Evolutionary conservation across 2,888 invertebrate genomes (phyloP).

Genomic region (Dinocampus coccinellae): DNA sequence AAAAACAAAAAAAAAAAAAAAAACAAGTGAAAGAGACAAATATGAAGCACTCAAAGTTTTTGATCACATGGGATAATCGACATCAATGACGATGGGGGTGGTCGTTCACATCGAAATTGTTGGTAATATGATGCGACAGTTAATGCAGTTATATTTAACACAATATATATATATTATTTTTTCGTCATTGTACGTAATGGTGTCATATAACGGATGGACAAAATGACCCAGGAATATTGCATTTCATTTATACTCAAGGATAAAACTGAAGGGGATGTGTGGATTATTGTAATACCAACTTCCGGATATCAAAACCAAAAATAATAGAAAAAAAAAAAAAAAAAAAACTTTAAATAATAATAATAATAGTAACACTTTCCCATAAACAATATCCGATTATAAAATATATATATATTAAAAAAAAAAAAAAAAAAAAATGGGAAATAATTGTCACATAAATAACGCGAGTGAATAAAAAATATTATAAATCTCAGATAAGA

Average conservation of each 20-base stretch:
- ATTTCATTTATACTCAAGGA: conserved; percentile 54
- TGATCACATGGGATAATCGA: background rate
- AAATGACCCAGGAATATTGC: conserved; percentile 57
- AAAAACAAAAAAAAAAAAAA: background rate
- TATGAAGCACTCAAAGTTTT: conserved; percentile 31
- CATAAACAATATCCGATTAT: background rate
- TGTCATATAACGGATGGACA: conserved; percentile 55
- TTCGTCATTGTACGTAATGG: conserved; percentile 47
- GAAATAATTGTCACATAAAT: background rate
- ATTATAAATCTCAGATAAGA: background rate
- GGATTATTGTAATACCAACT: conserved; percentile 45
- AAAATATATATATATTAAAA: background rate
- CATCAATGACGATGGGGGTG: conserved; percentile 3
- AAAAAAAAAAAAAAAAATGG: background rate
- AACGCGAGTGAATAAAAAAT: background rate
- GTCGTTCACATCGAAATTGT: conserved; percentile 7
- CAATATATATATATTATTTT: background rate
- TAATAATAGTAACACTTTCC: no score
- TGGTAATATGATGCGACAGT: conserved; percentile 28
- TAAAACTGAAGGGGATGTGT: conserved; percentile 51
- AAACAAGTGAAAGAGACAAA: background rate
- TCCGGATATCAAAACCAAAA: conserved; percentile 23
- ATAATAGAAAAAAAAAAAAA: conserved; percentile 14
- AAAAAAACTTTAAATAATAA: conserved; percentile 27
- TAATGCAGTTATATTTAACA: conserved; percentile 46